phyloP scores from a whole-genome alignment of 30 jellyfish, hydroid and myxozoan genomes.

The Rhopilema esculentum region DNA sequence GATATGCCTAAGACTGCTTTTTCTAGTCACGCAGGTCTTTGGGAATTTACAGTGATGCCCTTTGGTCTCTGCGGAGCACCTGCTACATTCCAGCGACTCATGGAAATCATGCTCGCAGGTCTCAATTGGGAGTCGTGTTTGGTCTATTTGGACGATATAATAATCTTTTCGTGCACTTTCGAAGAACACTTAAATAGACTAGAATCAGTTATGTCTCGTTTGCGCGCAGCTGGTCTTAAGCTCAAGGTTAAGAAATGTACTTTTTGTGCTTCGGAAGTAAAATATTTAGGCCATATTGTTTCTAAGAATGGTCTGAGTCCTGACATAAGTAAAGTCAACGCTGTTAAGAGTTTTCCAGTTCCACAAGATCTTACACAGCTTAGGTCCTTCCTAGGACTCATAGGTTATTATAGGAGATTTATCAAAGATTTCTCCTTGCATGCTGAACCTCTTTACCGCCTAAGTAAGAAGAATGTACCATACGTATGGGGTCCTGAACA shows the following conservation, averaged over 20 bases:
- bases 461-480: slow-evolving; percentile 33
- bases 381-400: slow-evolving; percentile 64
- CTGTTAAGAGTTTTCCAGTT: slow-evolving; percentile 42
- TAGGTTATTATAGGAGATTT: slow-evolving; percentile 60
- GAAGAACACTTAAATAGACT: slow-evolving; percentile 45
- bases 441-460: slow-evolving; percentile 52
- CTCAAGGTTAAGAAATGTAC: slow-evolving; percentile 52
- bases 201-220: slow-evolving; percentile 26
- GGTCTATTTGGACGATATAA: slow-evolving; percentile 56
- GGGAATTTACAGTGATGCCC: slow-evolving; percentile 59
- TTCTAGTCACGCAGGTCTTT: slow-evolving; percentile 26
- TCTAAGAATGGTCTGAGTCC: slow-evolving; percentile 46
- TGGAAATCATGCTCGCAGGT: slow-evolving; percentile 57
- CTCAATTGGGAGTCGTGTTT: slow-evolving; percentile 61
- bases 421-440: slow-evolving; percentile 46
- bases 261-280: slow-evolving; percentile 46
- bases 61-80: slow-evolving; percentile 78
- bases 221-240: slow-evolving; percentile 36
- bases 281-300: slow-evolving; percentile 68
- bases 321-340: slow-evolving; percentile 32
- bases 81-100: slow-evolving; percentile 62
- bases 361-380: slow-evolving; percentile 58
- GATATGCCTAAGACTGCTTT: slow-evolving; percentile 60
- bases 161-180: slow-evolving; percentile 47
- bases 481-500: slow-evolving; percentile 45